phyloP scores from a whole-genome alignment of 2,888 invertebrate species.

The Malthinus flaveolus region DNA sequence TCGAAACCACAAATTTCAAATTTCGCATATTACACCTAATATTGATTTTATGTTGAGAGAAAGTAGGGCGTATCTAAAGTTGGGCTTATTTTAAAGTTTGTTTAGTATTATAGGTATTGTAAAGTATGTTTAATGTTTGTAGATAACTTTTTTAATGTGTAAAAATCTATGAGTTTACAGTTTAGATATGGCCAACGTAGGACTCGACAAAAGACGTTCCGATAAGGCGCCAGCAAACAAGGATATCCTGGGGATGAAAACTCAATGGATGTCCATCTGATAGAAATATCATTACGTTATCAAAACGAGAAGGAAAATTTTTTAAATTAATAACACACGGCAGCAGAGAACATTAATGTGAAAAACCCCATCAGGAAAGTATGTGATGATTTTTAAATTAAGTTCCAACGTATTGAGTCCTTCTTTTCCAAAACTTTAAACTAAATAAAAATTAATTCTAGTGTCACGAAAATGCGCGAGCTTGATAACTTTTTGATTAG shows the following conservation, averaged over 20 bases:
- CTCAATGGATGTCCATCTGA: conserved; percentile 13
- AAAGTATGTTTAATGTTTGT: conserved; percentile 7
- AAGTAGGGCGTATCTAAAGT: conserved; percentile 16
- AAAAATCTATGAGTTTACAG: conserved; percentile 14
- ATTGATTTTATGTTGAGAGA: conserved; percentile 23
- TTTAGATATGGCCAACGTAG: conserved; percentile 15
- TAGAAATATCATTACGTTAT: conserved; percentile 23
- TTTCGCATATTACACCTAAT: conserved; percentile 1
- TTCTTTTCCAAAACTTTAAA: too few species aligned
- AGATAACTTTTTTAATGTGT: conserved; percentile 20
- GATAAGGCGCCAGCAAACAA: conserved; percentile 19
- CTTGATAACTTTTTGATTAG: too few species aligned
- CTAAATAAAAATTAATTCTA: too few species aligned
- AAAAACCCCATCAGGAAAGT: conserved; percentile 16
- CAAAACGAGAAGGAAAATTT: conserved; percentile 18
- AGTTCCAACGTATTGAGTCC: not conserved
- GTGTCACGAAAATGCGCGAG: too few species aligned
- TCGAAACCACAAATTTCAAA: conserved; percentile 12
- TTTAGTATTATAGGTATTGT: conserved; percentile 19
- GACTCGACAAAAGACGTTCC: conserved; percentile 11
- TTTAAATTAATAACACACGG: conserved; percentile 20
- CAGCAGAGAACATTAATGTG: conserved; percentile 22
- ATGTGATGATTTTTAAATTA: conserved; percentile 24
- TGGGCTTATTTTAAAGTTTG: conserved; percentile 17
- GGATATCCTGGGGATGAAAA: conserved; percentile 14